Base-by-base conservation (phyloP, 53 echinoderm and acorn worm species). In the Arbacia lixula region DNA sequence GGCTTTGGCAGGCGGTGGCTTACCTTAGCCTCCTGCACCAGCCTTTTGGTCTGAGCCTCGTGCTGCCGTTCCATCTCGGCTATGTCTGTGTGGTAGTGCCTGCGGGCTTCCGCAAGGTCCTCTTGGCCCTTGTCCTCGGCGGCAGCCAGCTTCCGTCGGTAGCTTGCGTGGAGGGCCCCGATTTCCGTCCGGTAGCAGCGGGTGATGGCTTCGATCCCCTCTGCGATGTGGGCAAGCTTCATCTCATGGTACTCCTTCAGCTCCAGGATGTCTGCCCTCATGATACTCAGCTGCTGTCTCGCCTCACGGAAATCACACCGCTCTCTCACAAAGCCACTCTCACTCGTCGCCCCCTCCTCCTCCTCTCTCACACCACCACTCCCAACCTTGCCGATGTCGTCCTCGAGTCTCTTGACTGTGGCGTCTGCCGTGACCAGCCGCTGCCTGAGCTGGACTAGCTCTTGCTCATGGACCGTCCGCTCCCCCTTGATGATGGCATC, bases 401-500 rank as follows among this genome's bases (percentile, higher is more conserved):
- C 34, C 63, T 81, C 82, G 2, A 81, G 50, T 30, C 50, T 46
- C 50, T 81, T 81, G 20, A 81, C 82, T 9, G 64, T 19, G 32
- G 63, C 8, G 43, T 81, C 64, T 17, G 82, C 82, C 1, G 43
- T 33, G 2, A 63, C 49, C n/a, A 81, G 50, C 12, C 82, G 63
- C 82, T 81, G 64, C 29, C 82, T 76, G 19, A 93, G 68, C 30
- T 74, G 39, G 36, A 42, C 83, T 76, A 93, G 81, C 68, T 91
- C 94, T 28, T 83, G 81, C 25, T 81, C 83, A 57, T 91, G 91
- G 66, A 66, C 67, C n/a, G 78, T 67, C 66, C 86, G 62, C 52
- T 93, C 88, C 36, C 65, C 91, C 57, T 86, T 66, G 31, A 91
- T 60, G 41, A 88, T 91, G 38, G 56, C 74, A 55, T 91, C 90